Conservation (phyloP, 1,140 invertebrate species). For the Platorchestia sp. region DNA sequence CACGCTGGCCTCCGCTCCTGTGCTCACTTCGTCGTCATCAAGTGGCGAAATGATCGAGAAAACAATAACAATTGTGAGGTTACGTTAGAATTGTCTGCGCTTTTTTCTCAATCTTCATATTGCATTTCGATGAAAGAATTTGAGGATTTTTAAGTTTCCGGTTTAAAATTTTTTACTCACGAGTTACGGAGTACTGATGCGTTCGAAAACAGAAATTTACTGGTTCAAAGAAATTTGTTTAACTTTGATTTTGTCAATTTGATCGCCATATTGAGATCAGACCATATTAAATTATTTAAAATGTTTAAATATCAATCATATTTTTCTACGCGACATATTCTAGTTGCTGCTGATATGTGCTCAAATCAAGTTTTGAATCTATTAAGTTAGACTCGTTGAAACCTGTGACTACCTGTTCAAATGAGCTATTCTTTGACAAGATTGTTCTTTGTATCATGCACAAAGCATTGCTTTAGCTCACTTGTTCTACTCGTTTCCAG, state of each 20-base stretch:
- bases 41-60: neutral
- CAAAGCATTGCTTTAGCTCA: neutral
- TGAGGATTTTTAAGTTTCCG: too few species aligned
- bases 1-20: neutral
- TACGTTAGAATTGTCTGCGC: neutral
- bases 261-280: too few species aligned
- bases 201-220: too few species aligned
- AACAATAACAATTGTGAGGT: neutral
- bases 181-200: too few species aligned
- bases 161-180: too few species aligned
- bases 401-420: neutral
- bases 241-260: too few species aligned
- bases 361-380: neutral
- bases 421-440: neutral
- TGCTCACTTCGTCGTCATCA: neutral
- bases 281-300: too few species aligned
- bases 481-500: neutral
- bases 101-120: neutral
- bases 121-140: too few species aligned
- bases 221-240: too few species aligned
- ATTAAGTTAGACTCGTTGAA: neutral
- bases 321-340: neutral
- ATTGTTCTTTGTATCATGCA: neutral
- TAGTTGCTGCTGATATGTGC: neutral
- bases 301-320: too few species aligned